Evolutionary conservation across 2,888 invertebrate species (phyloP).

Genomic region (Hybos culiciformis): DNA sequence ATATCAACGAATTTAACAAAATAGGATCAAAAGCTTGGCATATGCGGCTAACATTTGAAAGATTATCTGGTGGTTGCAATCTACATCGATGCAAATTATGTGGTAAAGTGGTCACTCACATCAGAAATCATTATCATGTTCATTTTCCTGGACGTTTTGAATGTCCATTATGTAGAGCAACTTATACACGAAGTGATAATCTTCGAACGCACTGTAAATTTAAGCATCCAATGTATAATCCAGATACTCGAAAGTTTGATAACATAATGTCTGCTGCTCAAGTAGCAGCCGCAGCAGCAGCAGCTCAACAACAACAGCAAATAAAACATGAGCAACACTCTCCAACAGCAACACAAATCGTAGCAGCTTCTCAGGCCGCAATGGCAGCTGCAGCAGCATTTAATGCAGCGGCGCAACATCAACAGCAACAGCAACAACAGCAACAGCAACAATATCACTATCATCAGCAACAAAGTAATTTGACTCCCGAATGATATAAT

Average conservation of each 20-base stretch:
- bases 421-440: conserved; percentile 21
- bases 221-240: conserved; percentile 78
- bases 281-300: conserved; percentile 34
- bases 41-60: conserved; percentile 89
- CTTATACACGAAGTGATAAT: conserved; percentile 85
- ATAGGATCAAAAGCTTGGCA: conserved; percentile 92
- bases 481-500: conserved; percentile 25
- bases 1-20: too few species aligned
- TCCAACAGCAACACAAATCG: conserved; percentile 40
- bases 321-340: too few species aligned
- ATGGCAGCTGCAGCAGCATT: conserved; percentile 35
- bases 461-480: conserved; percentile 26
- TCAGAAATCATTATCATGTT: conserved; percentile 88
- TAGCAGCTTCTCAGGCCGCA: conserved; percentile 35
- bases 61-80: conserved; percentile 82
- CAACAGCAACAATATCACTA: conserved; percentile 27
- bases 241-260: conserved; percentile 77
- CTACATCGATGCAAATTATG: conserved; percentile 88
- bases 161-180: conserved; percentile 81
- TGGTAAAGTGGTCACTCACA: conserved; percentile 89
- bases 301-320: conserved; percentile 28
- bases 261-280: conserved; percentile 46
- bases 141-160: conserved; percentile 86
- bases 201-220: conserved; percentile 86
- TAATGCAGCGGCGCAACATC: conserved; percentile 25